Conservation (phyloP, 1,140 invertebrate species). For the Neodiprion virginianus region DNA sequence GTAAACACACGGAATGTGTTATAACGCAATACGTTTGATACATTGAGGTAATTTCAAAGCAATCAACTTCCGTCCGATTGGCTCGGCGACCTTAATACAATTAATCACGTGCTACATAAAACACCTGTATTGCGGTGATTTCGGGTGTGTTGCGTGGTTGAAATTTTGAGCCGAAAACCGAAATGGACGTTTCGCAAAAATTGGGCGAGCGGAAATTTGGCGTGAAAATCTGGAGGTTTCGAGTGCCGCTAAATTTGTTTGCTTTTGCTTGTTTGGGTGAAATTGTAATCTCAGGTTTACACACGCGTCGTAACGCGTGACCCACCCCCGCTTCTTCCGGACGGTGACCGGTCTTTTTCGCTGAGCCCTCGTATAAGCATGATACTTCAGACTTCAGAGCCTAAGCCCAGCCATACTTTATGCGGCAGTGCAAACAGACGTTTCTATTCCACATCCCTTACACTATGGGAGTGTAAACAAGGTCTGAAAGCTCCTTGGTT, state of each 20-base stretch:
- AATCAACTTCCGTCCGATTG: not conserved
- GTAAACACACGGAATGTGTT: not conserved
- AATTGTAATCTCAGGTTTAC: not conserved
- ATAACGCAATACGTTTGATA: not conserved
- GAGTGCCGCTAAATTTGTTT: not conserved
- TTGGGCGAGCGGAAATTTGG: too few relatives aligned
- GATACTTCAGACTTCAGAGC: not conserved
- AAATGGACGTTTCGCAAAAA: too few relatives aligned
- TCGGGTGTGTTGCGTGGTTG: too few relatives aligned
- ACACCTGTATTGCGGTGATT: too few relatives aligned
- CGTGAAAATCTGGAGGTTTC: too few relatives aligned
- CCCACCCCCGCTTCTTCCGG: not conserved
- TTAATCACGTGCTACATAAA: too few relatives aligned
- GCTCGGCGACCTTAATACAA: too few relatives aligned
- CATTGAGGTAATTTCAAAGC: not conserved
- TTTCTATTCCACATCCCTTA: constrained; percentile 8
- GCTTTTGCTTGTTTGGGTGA: not conserved
- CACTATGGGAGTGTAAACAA: not conserved
- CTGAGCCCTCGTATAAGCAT: constrained; percentile 4
- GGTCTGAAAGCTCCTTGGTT: not conserved
- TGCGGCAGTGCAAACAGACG: constrained; percentile 6
- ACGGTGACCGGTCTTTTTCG: not conserved
- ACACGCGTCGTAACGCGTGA: not conserved
- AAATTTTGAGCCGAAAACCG: too few relatives aligned
- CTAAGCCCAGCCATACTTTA: not conserved